Percentiles rank a stretch among this genome's conserved stretches.
These are phyloP conservation scores for Paradisaea rubra DNA, from an alignment of 2,113 vertebrate genomes.

Conservation along the genomic window DNA sequence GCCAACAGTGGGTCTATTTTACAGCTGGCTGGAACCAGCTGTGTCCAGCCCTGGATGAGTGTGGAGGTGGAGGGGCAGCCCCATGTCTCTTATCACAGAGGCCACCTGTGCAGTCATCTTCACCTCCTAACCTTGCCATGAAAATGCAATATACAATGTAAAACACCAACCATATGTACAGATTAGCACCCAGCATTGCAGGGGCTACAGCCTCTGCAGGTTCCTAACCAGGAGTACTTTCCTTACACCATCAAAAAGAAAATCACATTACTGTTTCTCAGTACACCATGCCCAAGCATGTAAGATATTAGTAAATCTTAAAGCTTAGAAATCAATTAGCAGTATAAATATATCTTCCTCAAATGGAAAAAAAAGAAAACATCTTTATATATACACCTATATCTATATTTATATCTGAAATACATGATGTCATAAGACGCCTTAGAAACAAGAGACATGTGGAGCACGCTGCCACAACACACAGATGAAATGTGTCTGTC, in stretches of 20 bases:
- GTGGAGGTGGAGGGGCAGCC: neutral
- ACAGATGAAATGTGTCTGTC: neutral
- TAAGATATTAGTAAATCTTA: neutral
- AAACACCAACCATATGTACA: neutral
- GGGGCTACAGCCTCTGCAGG: neutral
- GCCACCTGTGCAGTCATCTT: neutral
- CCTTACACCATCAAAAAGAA: neutral
- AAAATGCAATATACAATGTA: neutral
- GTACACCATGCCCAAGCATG: neutral
- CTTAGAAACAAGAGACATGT: neutral
- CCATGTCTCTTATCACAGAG: neutral
- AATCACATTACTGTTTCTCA: neutral
- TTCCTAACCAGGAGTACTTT: neutral
- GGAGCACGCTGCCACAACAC: neutral
- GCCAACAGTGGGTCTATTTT: neutral
- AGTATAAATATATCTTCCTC: neutral
- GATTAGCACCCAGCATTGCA: neutral
- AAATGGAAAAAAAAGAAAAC: neutral
- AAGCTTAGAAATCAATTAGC: neutral
- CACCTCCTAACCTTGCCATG: neutral
- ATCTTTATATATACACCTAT: neutral
- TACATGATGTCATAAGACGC: neutral
- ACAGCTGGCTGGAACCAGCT: neutral
- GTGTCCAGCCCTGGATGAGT: neutral
- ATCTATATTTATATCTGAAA: neutral